Percentiles rank a stretch among this genome's conserved stretches.
Conservation (phyloP, 2,113 vertebrate species). For the Gadus chalcogrammus region DNA sequence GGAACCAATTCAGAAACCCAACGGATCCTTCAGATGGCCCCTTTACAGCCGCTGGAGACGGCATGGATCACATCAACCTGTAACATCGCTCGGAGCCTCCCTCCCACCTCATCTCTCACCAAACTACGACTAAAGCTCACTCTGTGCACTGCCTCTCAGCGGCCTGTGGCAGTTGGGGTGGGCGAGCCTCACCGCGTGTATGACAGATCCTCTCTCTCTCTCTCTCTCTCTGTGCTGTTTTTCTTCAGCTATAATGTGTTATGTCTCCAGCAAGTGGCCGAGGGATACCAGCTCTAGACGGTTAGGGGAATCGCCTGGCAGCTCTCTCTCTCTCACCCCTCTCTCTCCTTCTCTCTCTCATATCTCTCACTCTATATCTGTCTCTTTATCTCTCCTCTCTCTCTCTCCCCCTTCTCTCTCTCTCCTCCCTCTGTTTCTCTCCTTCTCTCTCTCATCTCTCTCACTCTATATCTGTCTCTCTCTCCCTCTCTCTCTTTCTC, state of each 20-base stretch:
- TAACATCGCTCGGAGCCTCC: no score
- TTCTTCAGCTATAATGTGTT: constrained; percentile 49
- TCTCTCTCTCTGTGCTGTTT: constrained; percentile 33
- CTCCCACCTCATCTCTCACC: neutral
- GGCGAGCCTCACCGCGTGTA: constrained; percentile 8
- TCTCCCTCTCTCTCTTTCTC: no score
- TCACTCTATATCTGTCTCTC: constrained; percentile 2
- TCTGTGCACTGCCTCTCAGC: no score
- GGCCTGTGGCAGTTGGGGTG: no score
- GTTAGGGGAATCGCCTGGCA: constrained; percentile 37
- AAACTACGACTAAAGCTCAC: neutral
- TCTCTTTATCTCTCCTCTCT: no score
- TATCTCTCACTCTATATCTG: constrained; percentile 4
- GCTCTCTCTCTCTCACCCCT: constrained; percentile 18
- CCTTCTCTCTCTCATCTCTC: constrained; percentile 16
- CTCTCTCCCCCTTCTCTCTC: no score
- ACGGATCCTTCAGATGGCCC: no score
- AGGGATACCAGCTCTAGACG: constrained; percentile 32
- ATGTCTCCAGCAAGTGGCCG: constrained; percentile 48
- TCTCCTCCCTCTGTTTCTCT: neutral
- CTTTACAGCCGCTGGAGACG: no score
- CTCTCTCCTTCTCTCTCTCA: no score
- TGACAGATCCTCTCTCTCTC: constrained; percentile 13
- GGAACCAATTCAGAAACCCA: no score
- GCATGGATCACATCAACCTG: no score